Base-by-base conservation (phyloP, 1,140 invertebrate genomes). In the Planococcus citri region DNA sequence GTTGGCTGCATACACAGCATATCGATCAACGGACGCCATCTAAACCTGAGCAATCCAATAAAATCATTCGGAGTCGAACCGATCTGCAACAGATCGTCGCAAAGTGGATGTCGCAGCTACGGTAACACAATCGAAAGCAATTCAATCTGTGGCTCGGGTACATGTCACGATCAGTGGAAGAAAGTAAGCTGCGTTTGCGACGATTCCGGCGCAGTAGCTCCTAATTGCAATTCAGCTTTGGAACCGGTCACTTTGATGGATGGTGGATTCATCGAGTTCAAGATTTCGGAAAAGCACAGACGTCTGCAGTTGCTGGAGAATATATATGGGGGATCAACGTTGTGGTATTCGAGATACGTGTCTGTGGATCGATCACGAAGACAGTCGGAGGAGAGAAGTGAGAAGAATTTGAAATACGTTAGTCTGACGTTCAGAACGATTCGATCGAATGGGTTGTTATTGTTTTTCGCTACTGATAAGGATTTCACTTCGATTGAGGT, bases 1-100 rank as follows among this genome's bases (percentile, higher is more conserved):
- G 86, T 96, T 37, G 95, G 95, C 1, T 97, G 95, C 75, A 83
- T 97, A 68, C 91, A 95, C 74, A 92, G 91, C 72, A 87, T 96
- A 0, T 85, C 87, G 0, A 86, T 97, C 33, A 95, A 95, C 76
- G 92, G 92, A 9, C 81, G 89, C 12, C 78, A 83, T 0, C 75
- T 95, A 1, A 94, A 95, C 75, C 77, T 95, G 68, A 88, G 87
- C 21, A 85, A 83, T 73, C 90, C 92, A 0, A 72, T 93, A 0
- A 78, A 85, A 22, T 86, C 89, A 1, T 79, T 85, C 21, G 86
- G 85, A 0, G 84, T 95, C 1, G 83, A 86, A 58, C 80, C 87
- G 0, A 90, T 87, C 2, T 96, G 93, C 78, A 83, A 85, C 70
- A 81, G 89, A 21, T 71, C 57, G 14, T 22, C 51, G 21, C 69